A percentile compares a stretch with the other conserved stretches of the same genome.
Evolutionary conservation across 1,140 invertebrate species (phyloP).

Genomic region (Hyphantria cunea): DNA sequence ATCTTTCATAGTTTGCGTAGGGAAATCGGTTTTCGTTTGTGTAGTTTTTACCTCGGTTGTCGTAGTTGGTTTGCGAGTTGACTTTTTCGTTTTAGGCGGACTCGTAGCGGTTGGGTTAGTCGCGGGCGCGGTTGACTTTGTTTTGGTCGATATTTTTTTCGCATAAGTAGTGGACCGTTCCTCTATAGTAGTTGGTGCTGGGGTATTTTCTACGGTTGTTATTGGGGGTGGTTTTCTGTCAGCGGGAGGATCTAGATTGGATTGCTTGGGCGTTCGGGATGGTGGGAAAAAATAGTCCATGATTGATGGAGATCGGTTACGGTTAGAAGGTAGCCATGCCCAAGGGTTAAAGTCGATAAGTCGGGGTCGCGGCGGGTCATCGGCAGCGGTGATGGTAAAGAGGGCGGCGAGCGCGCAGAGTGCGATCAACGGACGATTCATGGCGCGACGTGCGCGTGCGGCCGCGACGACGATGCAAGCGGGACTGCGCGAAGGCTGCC

Average conservation of each 20-base stretch:
- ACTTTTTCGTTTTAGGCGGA: conserved; percentile 64
- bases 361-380: conserved; percentile 58
- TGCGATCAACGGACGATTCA: conserved; percentile 55
- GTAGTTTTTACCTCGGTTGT: conserved; percentile 60
- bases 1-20: conserved; percentile 46
- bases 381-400: conserved; percentile 42
- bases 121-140: conserved; percentile 64
- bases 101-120: conserved; percentile 54
- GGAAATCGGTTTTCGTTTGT: conserved; percentile 52
- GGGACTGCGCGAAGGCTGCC: conserved; percentile 65
- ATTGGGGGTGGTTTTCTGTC: conserved; percentile 59
- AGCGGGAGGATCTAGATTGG: conserved; percentile 64
- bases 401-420: conserved; percentile 63
- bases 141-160: conserved; percentile 69
- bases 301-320: conserved; percentile 74
- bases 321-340: conserved; percentile 71
- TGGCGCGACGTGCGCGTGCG: conserved; percentile 68
- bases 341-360: conserved; percentile 74
- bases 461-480: conserved; percentile 68
- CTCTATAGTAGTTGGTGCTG: conserved; percentile 56
- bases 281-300: conserved; percentile 81
- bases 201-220: conserved; percentile 51
- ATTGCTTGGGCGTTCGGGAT: conserved; percentile 77
- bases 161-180: conserved; percentile 60
- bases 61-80: conserved; percentile 55